These are phyloP conservation scores for Sebastes fasciatus DNA, from an alignment of 2,113 vertebrate genomes.

Conservation along the genomic window DNA sequence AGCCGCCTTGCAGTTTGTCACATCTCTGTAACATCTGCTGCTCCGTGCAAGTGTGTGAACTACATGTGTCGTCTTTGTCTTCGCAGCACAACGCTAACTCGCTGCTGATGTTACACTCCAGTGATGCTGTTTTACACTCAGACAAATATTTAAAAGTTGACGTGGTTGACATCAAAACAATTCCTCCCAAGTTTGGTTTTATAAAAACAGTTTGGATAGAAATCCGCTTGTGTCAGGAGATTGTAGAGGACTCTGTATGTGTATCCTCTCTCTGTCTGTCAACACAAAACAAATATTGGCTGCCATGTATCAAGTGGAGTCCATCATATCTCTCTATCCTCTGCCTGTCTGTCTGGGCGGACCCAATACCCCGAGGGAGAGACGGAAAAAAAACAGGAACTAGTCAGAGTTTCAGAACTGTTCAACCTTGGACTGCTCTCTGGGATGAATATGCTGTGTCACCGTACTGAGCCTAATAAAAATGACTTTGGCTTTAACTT, in stretches of 20 bases:
- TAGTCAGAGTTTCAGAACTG: conserved; percentile 42
- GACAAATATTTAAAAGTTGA: conserved; percentile 1
- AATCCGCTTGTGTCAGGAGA: conserved; percentile 28
- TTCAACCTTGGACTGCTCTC: conserved; percentile 57
- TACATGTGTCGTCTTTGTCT: conserved; percentile 31
- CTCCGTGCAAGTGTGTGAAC: conserved; percentile 19
- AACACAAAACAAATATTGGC: conserved; percentile 61
- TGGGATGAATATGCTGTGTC: conserved; percentile 58
- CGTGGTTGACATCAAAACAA: conserved; percentile 22
- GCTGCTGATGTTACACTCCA: conserved; percentile 30
- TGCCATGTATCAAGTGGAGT: conserved; percentile 51
- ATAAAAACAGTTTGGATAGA: background rate
- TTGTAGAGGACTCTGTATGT: background rate
- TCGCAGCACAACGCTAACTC: background rate
- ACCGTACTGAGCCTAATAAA: conserved; percentile 34
- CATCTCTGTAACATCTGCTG: conserved; percentile 42
- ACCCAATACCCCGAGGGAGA: conserved; percentile 28
- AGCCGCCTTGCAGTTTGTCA: conserved; percentile 39
- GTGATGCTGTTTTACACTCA: conserved; percentile 2
- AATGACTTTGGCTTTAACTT: conserved; percentile 49
- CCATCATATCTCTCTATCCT: conserved; percentile 31
- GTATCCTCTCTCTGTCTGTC: conserved; percentile 21
- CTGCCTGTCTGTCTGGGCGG: conserved; percentile 38
- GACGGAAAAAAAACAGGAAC: conserved; percentile 47
- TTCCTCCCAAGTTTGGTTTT: conserved; percentile 1